Conservation (phyloP, 1,140 invertebrate species). For the Drosophila grimshawi region DNA sequence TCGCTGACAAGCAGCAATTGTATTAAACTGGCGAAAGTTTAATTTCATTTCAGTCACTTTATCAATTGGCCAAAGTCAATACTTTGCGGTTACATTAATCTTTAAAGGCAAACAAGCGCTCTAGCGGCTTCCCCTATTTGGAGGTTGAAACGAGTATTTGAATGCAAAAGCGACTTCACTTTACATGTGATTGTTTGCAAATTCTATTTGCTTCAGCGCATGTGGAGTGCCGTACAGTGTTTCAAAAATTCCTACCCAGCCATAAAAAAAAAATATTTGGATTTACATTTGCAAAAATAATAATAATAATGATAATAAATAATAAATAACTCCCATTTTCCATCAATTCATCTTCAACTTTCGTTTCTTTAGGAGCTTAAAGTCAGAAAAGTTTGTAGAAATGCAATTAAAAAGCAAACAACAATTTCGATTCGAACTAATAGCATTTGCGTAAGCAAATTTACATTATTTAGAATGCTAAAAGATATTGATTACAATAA, state of each 20-base stretch:
- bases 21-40: slow-evolving; percentile 58
- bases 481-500: too few relatives aligned
- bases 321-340: too few relatives aligned
- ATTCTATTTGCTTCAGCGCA: slow-evolving; percentile 52
- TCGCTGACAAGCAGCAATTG: slow-evolving; percentile 65
- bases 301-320: too few relatives aligned
- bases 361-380: too few relatives aligned
- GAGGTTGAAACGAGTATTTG: slow-evolving; percentile 48
- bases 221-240: slow-evolving; percentile 7
- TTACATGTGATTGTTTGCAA: slow-evolving; percentile 68
- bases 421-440: too few relatives aligned
- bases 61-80: slow-evolving; percentile 66
- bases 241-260: neutral
- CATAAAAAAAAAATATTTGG: neutral
- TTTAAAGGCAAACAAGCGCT: slow-evolving; percentile 40
- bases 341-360: too few relatives aligned
- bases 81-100: slow-evolving; percentile 69
- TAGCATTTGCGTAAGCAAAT: too few relatives aligned
- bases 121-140: slow-evolving; percentile 6
- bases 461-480: too few relatives aligned
- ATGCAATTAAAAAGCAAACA: too few relatives aligned
- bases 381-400: too few relatives aligned
- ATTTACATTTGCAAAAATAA: too few relatives aligned
- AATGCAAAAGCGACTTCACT: slow-evolving; percentile 60
- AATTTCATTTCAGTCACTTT: slow-evolving; percentile 57